phyloP scores from a whole-genome alignment of 2,888 invertebrate genomes.

The Syrista parreyssii region DNA sequence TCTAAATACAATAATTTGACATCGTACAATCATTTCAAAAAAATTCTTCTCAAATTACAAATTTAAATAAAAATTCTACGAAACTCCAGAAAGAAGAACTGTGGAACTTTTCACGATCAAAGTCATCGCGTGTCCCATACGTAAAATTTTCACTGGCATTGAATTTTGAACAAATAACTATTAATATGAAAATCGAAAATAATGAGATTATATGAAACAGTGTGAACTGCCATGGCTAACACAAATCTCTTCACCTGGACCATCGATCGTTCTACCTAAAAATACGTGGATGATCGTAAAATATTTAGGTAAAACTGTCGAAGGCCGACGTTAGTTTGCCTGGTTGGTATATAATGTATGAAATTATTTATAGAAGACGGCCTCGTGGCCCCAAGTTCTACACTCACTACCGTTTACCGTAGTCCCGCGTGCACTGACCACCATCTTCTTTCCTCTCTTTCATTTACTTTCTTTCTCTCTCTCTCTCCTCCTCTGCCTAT shows the following conservation, averaged over 20 bases:
- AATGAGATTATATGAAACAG: neutral
- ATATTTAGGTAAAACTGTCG: slow-evolving; percentile 29
- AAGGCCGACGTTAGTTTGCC: slow-evolving; percentile 28
- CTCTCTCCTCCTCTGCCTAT: neutral
- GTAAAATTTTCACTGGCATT: neutral
- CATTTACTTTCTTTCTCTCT: neutral
- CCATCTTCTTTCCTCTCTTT: slow-evolving; percentile 11
- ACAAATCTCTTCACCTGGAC: neutral
- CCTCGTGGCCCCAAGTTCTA: slow-evolving; percentile 36
- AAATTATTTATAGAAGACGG: slow-evolving; percentile 58
- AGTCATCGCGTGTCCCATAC: neutral
- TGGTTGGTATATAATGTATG: slow-evolving; percentile 35
- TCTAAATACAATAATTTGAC: neutral
- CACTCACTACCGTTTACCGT: slow-evolving; percentile 39
- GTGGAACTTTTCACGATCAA: neutral
- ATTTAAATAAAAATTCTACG: neutral
- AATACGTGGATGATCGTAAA: slow-evolving; percentile 28
- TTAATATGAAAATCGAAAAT: neutral
- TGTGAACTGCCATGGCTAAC: neutral
- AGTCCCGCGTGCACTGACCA: slow-evolving; percentile 52
- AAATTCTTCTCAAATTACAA: neutral
- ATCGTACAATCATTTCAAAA: neutral
- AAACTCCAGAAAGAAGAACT: neutral
- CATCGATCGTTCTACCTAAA: slow-evolving; percentile 3
- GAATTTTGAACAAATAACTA: neutral